Base-by-base conservation (phyloP, 2,888 invertebrate genomes). In the Cryptocephalus moraei region DNA sequence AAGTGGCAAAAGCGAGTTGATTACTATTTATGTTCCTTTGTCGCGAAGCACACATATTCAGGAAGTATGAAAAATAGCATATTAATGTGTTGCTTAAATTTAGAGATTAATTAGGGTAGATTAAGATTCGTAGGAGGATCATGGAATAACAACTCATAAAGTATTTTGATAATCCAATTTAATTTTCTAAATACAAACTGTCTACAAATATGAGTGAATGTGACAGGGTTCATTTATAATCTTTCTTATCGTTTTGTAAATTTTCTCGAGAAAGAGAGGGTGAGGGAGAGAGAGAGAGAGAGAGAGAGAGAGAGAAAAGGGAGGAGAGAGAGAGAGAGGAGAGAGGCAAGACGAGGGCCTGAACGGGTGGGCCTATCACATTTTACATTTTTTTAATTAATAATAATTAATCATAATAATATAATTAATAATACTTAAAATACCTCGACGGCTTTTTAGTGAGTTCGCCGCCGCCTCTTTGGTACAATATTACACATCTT, bases 121-220 rank as follows among this genome's bases (percentile, higher is more conserved):
- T n/a, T n/a, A n/a, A n/a, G n/a, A n/a, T n/a, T n/a, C n/a, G n/a
- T n/a, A n/a, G n/a, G n/a, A 2, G 22, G 3, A 22, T 22, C 22
- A 22, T 22, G 22, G 22, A 22, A 22, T 4, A 4, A 22, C n/a
- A n/a, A n/a, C n/a, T 22, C 22, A 6, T 22, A 6, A 22, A 22
- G 22, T 22, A 22, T 22, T 22, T 36, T 36, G 2, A 11, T 36
- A 11, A 36, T 36, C 12, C 48, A 59, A 64, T 69, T 68, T 67
- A 68, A 68, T 70, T 69, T 67, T 69, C 70, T 70, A 70, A 68
- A 70, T 70, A 70, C 68, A 70, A 70, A 70, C 69, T 67, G 66
- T 67, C 67, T 70, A 70, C 67, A 68, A 62, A 65, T 69, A 70
- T 66, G 66, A 69, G 68, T 70, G 69, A 70, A 70, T 70, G 70